These are phyloP conservation scores for Caranx ignobilis DNA, from an alignment of 2,113 vertebrate species.

Conservation along the genomic window DNA sequence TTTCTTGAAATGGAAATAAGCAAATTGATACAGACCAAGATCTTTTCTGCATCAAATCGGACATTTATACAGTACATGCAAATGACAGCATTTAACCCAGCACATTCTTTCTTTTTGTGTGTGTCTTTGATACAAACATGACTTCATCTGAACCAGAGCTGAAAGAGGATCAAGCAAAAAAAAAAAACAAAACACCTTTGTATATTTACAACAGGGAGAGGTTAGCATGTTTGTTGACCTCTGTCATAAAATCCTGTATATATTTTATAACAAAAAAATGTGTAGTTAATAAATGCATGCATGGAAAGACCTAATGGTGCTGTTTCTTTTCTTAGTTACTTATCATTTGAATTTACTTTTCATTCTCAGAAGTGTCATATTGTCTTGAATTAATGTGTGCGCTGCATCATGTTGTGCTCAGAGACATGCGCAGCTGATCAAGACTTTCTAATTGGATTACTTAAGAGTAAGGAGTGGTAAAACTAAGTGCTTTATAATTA, in stretches of 20 bases:
- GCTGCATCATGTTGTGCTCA: too few relatives aligned
- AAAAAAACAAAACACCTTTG: conserved; percentile 23
- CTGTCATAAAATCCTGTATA: conserved; percentile 56
- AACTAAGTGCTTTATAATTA: neutral
- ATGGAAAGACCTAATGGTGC: conserved; percentile 39
- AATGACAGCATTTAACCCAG: neutral
- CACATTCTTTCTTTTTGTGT: conserved; percentile 3
- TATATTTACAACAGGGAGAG: conserved; percentile 43
- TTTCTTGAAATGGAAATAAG: conserved; percentile 26
- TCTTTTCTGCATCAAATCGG: conserved; percentile 20
- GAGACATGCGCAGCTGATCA: too few relatives aligned
- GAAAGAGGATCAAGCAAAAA: neutral
- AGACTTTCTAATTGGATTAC: neutral
- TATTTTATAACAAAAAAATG: conserved; percentile 60
- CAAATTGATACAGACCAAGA: conserved; percentile 11
- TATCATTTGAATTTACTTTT: too few relatives aligned
- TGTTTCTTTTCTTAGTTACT: neutral
- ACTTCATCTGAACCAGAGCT: conserved; percentile 11
- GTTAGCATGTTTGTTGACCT: conserved; percentile 37
- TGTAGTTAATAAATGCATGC: conserved; percentile 62
- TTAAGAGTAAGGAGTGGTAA: neutral
- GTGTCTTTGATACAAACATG: neutral
- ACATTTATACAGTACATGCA: neutral
- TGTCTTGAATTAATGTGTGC: too few relatives aligned
- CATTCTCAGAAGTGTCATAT: too few relatives aligned